A percentile compares a stretch with the other conserved stretches of the same genome.
Evolutionary conservation across 1,140 invertebrate genomes (phyloP).

Genomic region (Caenorhabditis inopinata): DNA sequence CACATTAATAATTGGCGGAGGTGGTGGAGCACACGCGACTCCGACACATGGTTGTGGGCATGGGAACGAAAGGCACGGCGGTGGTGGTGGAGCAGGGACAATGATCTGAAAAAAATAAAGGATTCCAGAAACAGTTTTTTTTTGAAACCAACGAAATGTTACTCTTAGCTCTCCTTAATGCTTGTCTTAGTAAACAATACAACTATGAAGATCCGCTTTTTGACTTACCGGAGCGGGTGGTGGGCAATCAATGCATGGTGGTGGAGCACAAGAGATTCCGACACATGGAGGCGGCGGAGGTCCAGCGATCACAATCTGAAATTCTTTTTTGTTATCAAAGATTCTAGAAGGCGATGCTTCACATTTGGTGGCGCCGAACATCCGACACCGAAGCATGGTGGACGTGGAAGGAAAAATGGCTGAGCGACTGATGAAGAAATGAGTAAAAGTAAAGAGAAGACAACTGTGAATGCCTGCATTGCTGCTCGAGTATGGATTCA

Average conservation of each 20-base stretch:
- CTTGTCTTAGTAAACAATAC: no score
- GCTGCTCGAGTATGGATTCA: background rate
- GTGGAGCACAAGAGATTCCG: background rate
- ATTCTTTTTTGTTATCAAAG: no score
- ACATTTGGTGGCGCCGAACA: background rate
- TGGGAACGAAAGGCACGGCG: background rate
- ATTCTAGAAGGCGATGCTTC: no score
- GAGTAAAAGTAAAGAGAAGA: background rate
- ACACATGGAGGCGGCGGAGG: slow-evolving; percentile 1
- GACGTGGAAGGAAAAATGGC: slow-evolving; percentile 21
- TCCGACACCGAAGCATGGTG: slow-evolving; percentile 13
- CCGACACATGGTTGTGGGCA: slow-evolving; percentile 3
- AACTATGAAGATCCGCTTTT: no score
- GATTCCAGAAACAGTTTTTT: no score
- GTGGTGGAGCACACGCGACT: no score
- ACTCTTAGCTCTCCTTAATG: no score
- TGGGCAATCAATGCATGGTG: slow-evolving; percentile 17
- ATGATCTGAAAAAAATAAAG: slow-evolving; percentile 5
- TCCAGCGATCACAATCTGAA: background rate
- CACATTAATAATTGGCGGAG: no score
- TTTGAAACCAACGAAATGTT: no score
- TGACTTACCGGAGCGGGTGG: slow-evolving; percentile 1
- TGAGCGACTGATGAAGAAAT: background rate
- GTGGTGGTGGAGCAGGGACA: slow-evolving; percentile 5
- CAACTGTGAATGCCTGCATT: background rate